A percentile compares a stretch with the other conserved stretches of the same genome.
Evolutionary conservation across 2,888 invertebrate genomes (phyloP).

Genomic region (Melinaea menophilus): DNA sequence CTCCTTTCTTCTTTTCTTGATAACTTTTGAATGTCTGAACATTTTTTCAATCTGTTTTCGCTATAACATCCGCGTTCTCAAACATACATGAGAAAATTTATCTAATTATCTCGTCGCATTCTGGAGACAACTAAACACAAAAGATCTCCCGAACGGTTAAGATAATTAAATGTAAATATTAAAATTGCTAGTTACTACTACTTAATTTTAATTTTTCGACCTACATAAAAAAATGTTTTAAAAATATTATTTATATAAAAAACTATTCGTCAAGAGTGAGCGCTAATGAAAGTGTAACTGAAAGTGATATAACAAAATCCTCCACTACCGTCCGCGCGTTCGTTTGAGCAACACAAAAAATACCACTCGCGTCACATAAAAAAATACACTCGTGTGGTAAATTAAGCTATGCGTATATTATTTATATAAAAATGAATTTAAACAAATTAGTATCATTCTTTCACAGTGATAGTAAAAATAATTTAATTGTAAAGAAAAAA

Average conservation of each 20-base stretch:
- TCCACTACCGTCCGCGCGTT: conserved; percentile 53
- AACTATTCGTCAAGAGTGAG: conserved; percentile 34
- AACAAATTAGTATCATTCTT: conserved; percentile 80
- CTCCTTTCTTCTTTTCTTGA: no score
- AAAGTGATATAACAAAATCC: conserved; percentile 45
- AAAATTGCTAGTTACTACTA: no score
- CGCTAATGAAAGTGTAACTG: conserved; percentile 52
- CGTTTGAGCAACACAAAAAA: conserved; percentile 47
- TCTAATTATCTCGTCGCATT: no score
- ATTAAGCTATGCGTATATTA: conserved; percentile 5
- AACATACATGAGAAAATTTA: no score
- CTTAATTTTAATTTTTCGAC: no score
- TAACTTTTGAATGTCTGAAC: no score
- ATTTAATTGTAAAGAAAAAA: conserved; percentile 66
- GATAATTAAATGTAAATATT: no score
- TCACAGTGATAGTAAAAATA: conserved; percentile 68
- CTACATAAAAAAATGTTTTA: no score
- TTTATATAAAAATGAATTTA: conserved; percentile 69
- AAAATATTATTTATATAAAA: background rate
- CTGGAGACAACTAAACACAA: no score
- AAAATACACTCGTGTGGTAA: conserved; percentile 6
- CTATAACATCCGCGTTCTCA: no score
- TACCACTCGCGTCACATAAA: conserved; percentile 27
- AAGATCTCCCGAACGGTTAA: no score
- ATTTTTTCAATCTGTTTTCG: no score